Evolutionary conservation across 2,797 vertebrate genomes (phyloP).

Genomic region (Rhinella marina): DNA sequence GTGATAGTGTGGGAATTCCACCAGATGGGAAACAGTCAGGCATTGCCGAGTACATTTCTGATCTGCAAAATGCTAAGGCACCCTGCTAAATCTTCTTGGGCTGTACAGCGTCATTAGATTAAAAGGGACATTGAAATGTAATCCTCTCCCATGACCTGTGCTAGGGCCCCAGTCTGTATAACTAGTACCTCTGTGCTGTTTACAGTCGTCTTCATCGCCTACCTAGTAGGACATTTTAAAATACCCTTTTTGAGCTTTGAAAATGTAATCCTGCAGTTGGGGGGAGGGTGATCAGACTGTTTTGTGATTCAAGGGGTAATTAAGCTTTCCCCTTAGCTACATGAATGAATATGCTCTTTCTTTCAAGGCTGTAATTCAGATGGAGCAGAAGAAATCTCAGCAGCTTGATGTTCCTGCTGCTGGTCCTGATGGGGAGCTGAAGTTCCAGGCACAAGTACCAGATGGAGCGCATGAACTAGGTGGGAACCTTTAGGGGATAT

Average conservation of each 20-base stretch:
- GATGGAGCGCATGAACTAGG: constrained; percentile 21
- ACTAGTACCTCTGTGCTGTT: neutral
- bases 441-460: constrained; percentile 71
- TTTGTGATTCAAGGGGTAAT: neutral
- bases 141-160: neutral
- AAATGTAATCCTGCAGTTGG: neutral
- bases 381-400: constrained; percentile 86
- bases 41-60: neutral
- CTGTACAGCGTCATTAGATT: no score
- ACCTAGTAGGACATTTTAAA: neutral
- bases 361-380: constrained; percentile 83
- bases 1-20: no score
- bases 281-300: neutral
- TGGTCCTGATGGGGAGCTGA: constrained; percentile 79
- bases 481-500: neutral
- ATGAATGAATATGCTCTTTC: neutral
- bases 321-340: neutral
- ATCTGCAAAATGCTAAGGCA: neutral
- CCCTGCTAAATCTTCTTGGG: no score
- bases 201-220: neutral
- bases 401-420: constrained; percentile 70
- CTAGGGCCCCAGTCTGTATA: neutral
- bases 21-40: no score
- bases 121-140: neutral
- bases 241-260: no score